Evolutionary conservation across 2,888 invertebrate genomes (phyloP).

Genomic region (Sepioteuthis lessoniana): DNA sequence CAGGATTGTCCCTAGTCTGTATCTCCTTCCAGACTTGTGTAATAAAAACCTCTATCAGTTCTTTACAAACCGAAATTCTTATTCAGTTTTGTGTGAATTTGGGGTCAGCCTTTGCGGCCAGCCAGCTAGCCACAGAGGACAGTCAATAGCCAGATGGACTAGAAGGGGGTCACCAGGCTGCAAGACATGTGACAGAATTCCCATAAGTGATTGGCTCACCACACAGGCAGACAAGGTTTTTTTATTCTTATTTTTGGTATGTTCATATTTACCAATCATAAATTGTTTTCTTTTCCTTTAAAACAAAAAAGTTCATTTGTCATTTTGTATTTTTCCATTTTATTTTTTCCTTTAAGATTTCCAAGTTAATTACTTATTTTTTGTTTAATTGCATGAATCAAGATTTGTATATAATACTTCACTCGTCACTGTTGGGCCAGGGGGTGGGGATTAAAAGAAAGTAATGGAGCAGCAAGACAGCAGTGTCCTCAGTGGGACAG

Average conservation of each 20-base stretch:
- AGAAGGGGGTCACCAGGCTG: background rate
- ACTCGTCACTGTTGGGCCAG: background rate
- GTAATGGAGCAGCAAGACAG: conserved; percentile 11
- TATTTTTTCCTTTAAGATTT: background rate
- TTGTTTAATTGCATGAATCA: background rate
- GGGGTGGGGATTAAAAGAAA: background rate
- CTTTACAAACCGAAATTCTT: background rate
- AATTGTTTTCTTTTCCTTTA: background rate
- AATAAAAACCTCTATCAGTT: background rate
- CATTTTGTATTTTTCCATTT: background rate
- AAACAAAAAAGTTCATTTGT: background rate
- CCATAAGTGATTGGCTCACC: background rate
- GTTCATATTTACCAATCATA: background rate
- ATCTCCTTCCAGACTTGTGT: background rate
- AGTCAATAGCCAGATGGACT: background rate
- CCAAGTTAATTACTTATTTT: background rate
- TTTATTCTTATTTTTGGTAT: background rate
- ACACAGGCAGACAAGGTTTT: background rate
- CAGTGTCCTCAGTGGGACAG: background rate
- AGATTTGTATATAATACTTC: background rate
- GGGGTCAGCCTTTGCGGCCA: background rate
- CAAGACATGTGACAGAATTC: background rate
- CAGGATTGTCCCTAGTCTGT: background rate
- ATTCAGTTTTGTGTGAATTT: background rate
- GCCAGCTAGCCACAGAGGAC: conserved; percentile 33